Base-by-base conservation (phyloP, 2,888 invertebrate species). In the Aporophyla nigra region DNA sequence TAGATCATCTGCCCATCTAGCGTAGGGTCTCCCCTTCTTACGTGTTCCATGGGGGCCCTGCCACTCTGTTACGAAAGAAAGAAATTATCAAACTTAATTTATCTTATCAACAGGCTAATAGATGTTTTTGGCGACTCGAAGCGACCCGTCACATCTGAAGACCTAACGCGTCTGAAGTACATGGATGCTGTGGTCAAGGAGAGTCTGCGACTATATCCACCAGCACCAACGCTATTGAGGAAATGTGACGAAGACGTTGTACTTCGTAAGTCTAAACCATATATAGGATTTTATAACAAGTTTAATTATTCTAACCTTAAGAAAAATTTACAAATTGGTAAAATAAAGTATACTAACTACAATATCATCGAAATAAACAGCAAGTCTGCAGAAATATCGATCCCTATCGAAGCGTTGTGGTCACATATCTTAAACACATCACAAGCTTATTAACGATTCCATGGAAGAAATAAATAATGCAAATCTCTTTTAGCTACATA, bases 161-260 rank as follows among this genome's bases (percentile, higher is more conserved):
- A 93, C 51, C 74, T 93, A 1, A 79, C 78, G 0, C 86, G 71
- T 9, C 88, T 94, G 0, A 91, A 91, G 53, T 93, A 93, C 49
- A 72, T 91, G 61, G 93, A 93, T 21, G 91, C 91, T 0, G 93
- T 93, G 0, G 81, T 94, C 10, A 92, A 90, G 46, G 93, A 94
- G 63, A 89, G 88, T 0, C 65, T 93, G 56, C 84, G 93, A 5
- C 73, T 93, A 7, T 93, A 92, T 73, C 91, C 93, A 0, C 91
- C 93, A 14, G 91, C 83, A 0, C 89, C 92, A 0, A 71, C 87
- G 6, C 74, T 92, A 19, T 72, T 90, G 5, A 88, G 92, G 33
- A 89, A 89, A 79, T 86, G 87, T n/a, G 85, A 86, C 6, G 83
- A 87, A 6, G 89, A 91, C 54, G 76, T 90, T 0, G 72, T 67